Evolutionary conservation across 2,797 vertebrate genomes (phyloP).

Genomic region (Eutrigla gurnardus): DNA sequence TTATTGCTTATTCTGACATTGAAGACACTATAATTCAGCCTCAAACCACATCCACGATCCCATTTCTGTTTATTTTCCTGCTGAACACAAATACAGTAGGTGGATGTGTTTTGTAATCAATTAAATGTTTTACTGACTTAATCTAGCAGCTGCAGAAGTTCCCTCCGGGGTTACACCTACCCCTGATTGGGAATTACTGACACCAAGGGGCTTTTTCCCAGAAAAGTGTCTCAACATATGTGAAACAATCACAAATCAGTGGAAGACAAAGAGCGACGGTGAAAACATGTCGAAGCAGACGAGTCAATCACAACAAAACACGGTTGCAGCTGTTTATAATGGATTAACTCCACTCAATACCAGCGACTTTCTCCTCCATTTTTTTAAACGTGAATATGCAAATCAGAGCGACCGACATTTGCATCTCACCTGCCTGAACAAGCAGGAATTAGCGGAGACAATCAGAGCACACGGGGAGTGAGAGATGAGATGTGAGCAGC

Average conservation of each 20-base stretch:
- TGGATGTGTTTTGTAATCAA: neutral
- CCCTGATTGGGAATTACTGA: neutral
- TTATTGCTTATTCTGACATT: conserved; percentile 9
- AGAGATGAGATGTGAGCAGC: conserved; percentile 72
- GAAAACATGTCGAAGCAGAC: conserved; percentile 11
- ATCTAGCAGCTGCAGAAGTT: neutral
- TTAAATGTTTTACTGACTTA: neutral
- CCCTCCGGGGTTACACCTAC: neutral
- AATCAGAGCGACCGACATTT: conserved; percentile 69
- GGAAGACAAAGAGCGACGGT: neutral
- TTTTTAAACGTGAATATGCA: conserved; percentile 57
- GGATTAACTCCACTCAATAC: neutral
- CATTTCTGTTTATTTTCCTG: neutral
- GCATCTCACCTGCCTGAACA: conserved; percentile 78
- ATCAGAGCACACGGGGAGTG: conserved; percentile 72
- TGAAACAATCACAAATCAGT: conserved; percentile 25
- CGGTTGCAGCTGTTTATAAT: neutral
- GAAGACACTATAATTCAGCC: conserved; percentile 1
- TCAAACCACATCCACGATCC: neutral
- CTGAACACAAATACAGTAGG: neutral
- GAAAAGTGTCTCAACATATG: conserved; percentile 10
- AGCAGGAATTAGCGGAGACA: conserved; percentile 77
- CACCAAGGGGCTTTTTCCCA: neutral
- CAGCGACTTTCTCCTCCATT: conserved; percentile 6
- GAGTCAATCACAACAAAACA: conserved; percentile 8